Evolutionary conservation across 53 echinoderm and acorn worm species (phyloP), one percentile per base, ranked within the genome.

Genomic region (Actinopyga echinites): DNA sequence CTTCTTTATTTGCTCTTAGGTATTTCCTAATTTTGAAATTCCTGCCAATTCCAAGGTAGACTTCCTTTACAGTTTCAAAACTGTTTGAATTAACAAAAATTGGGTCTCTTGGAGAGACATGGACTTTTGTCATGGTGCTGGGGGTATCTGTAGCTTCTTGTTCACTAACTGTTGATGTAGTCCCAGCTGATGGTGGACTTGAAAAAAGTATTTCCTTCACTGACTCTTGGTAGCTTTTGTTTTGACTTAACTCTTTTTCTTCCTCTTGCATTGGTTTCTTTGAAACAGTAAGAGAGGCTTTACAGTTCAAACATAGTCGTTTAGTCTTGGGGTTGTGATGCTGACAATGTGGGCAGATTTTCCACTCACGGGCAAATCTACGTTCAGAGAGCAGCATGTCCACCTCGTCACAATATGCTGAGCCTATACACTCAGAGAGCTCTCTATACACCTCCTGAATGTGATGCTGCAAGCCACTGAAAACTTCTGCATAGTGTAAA

Each of bases 51-150:
- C 26, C 57, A 44, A 24, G 56, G 11, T 55, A 56, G 11, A 79
- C 79, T 57, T 28, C 53, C 54, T 44, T 54, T n/a, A 79, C 31
- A 26, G 49, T 79, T 24, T 34, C 57, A 56, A 54, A 52, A 30
- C 55, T 54, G 28, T 79, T 79, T 13, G 79, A 19, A 26, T 79
- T 79, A 12, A 79, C 57, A 56, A 79, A 79, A 5, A 79, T 52
- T 26, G 79, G 79, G n/a, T 79, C 57, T 17, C 57, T 24, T 79
- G 79, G 37, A 17, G 30, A 54, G 3, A 79, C 57, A 24, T 79
- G 33, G n/a, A 74, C 74, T 74, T 37, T 37, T 37, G 37, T 37
- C 37, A 37, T 37, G 3, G 37, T 37, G 37, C 7, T 37, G 37
- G 37, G 7, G 37, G 37, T 37, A 37, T 7, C 37, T 37, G 37